Evolutionary conservation across 1,140 invertebrate genomes (phyloP).

Genomic region (Glomeris maerens): DNA sequence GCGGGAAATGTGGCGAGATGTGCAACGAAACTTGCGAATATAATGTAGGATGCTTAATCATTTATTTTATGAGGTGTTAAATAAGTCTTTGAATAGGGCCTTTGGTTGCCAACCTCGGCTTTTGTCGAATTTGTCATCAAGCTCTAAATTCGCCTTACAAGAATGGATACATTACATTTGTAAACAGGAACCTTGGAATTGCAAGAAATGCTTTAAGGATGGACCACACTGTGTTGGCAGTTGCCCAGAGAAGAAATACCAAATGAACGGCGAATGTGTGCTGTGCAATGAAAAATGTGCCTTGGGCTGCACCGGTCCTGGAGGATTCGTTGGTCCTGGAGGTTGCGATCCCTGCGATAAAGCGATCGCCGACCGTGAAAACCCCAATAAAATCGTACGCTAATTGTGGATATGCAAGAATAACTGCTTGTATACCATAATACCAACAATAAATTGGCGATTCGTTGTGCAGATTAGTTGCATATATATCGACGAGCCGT

Average conservation of each 20-base stretch:
- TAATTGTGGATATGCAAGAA: not conserved
- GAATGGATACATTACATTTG: too few relatives aligned
- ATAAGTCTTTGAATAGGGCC: too few relatives aligned
- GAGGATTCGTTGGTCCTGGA: slow-evolving; percentile 58
- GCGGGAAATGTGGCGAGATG: slow-evolving; percentile 72
- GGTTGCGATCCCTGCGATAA: slow-evolving; percentile 83
- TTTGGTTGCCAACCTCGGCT: too few relatives aligned
- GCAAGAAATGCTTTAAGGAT: slow-evolving; percentile 68
- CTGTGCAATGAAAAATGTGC: slow-evolving; percentile 74
- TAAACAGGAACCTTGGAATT: slow-evolving; percentile 61
- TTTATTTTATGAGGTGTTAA: too few relatives aligned
- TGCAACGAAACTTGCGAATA: slow-evolving; percentile 70
- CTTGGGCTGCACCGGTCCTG: slow-evolving; percentile 77
- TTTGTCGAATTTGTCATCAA: slow-evolving; percentile 4
- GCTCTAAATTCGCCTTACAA: too few relatives aligned
- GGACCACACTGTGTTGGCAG: slow-evolving; percentile 70
- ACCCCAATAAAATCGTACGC: slow-evolving; percentile 10
- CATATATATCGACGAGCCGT: slow-evolving; percentile 59
- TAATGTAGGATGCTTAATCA: slow-evolving; percentile 36
- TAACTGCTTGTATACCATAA: not conserved
- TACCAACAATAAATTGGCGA: not conserved
- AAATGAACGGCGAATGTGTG: slow-evolving; percentile 51
- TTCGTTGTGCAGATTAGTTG: not conserved
- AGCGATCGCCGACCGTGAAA: slow-evolving; percentile 53
- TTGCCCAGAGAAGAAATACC: slow-evolving; percentile 74